These are phyloP conservation scores for Notocelia uddmanniana DNA, from an alignment of 2,888 invertebrate genomes.

Conservation along the genomic window DNA sequence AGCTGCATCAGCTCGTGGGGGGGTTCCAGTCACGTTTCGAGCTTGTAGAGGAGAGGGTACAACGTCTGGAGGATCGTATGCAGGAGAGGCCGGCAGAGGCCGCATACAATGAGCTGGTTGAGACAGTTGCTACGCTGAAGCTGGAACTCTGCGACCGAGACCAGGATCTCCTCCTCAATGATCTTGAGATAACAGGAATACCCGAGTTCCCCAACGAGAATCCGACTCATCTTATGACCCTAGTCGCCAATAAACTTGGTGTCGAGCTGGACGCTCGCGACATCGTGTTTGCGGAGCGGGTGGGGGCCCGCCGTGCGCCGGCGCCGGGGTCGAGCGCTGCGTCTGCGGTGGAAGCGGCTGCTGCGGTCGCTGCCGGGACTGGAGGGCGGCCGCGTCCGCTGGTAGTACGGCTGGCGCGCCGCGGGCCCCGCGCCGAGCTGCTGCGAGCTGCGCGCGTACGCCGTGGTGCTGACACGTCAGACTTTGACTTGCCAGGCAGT, in stretches of 20 bases:
- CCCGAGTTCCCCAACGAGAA: background rate
- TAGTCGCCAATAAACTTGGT: background rate
- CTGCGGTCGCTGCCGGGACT: background rate
- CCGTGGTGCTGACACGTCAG: too few species aligned
- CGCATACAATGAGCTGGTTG: background rate
- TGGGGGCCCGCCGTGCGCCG: background rate
- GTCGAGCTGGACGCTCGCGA: background rate
- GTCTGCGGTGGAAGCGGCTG: background rate
- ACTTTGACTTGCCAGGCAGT: too few species aligned
- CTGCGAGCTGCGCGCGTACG: too few species aligned
- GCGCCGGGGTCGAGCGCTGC: background rate
- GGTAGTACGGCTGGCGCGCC: too few species aligned
- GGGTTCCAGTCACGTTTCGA: background rate
- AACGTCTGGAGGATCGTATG: background rate
- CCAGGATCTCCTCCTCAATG: too few species aligned
- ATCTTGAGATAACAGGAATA: background rate
- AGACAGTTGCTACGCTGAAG: too few species aligned
- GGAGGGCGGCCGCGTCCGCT: background rate
- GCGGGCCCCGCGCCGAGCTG: too few species aligned
- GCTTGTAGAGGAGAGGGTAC: background rate
- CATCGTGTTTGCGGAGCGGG: too few species aligned
- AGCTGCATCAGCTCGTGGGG: background rate
- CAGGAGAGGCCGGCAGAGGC: background rate
- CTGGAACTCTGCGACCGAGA: too few species aligned
- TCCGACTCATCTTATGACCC: background rate